Conservation (phyloP, 1,140 invertebrate genomes). For the Musca vetustissima region DNA sequence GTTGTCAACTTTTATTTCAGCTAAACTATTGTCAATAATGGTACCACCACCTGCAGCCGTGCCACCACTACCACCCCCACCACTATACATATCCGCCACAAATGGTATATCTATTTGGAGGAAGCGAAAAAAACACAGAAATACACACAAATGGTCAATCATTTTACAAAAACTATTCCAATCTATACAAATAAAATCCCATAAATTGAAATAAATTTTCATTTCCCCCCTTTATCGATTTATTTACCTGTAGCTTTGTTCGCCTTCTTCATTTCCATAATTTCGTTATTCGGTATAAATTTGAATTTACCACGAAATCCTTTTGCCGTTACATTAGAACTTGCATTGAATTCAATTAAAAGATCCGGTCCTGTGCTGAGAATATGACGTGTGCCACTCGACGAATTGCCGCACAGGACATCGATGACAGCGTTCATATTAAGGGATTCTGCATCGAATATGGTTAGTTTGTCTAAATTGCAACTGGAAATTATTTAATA, state of each 20-base stretch:
- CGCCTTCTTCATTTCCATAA: background rate
- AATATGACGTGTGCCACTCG: constrained; percentile 68
- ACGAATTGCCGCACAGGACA: constrained; percentile 76
- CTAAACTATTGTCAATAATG: too few relatives aligned
- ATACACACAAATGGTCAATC: background rate
- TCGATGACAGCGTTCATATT: constrained; percentile 70
- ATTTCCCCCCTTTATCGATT: too few relatives aligned
- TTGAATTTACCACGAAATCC: constrained; percentile 84
- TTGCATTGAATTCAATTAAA: constrained; percentile 79
- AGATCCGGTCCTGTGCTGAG: constrained; percentile 78
- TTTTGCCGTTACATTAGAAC: constrained; percentile 77
- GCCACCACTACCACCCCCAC: too few relatives aligned
- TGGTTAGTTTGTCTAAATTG: constrained; percentile 66
- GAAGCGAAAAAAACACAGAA: background rate
- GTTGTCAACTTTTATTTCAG: too few relatives aligned
- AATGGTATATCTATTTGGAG: constrained; percentile 1
- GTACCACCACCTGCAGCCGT: too few relatives aligned
- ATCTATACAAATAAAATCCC: too few relatives aligned
- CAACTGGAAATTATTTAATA: constrained; percentile 37
- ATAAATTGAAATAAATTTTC: too few relatives aligned
- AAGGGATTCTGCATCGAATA: constrained; percentile 69
- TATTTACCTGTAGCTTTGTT: constrained; percentile 2
- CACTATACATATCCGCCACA: background rate
- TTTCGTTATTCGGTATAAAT: constrained; percentile 57
- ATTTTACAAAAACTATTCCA: background rate